Base-by-base conservation (phyloP, 2,797 vertebrate species). In the Sebastiscus albofasciatus region DNA sequence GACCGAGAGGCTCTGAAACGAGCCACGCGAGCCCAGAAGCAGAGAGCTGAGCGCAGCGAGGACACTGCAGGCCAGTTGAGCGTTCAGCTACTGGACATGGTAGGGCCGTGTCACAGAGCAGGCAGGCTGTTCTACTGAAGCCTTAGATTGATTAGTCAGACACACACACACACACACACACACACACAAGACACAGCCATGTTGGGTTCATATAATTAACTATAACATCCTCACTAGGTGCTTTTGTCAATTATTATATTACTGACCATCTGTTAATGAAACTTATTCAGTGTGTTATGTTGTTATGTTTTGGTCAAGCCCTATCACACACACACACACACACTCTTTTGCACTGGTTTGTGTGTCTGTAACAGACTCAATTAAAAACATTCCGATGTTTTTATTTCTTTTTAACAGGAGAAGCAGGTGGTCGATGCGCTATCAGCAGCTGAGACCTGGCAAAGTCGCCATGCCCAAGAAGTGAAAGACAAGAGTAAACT, bases 1-100 rank as follows among this genome's bases (percentile, higher is more conserved):
- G 97, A 97, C 65, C 96, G 97, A 62, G 97, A 98, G 20, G 94
- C 95, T 36, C 92, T 98, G 79, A 98, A 97, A 90, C 96, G 92
- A 92, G 96, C 97, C 0, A 92, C 96, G 2, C 92, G 94, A 2
- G 95, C 95, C 0, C 97, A 98, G 91, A 98, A 97, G 74, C 97
- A 97, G 22, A 90, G 97, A 54, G 97, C 97, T 0, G 96, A 98
- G 90, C 94, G 95, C 55, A 96, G 96, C 0, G 96, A 98, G 79
- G 96, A 95, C 34, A 93, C 96, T 0, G 94, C 96, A 0, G 95
- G 95, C 67, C 96, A 95, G 67, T 86, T 99, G 60, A 94, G 92
- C 1, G 64, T 85, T 39, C 97, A 97, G 77, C 94, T 99, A 0
- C 79, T 95, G 5, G 96, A 98, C 67, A 97, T 97, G 96, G 98